A percentile compares a stretch with the other conserved stretches of the same genome.
Evolutionary conservation across 92 coral and sea anemone genomes (phyloP).

Genomic region (Zoanthus sociatus): DNA sequence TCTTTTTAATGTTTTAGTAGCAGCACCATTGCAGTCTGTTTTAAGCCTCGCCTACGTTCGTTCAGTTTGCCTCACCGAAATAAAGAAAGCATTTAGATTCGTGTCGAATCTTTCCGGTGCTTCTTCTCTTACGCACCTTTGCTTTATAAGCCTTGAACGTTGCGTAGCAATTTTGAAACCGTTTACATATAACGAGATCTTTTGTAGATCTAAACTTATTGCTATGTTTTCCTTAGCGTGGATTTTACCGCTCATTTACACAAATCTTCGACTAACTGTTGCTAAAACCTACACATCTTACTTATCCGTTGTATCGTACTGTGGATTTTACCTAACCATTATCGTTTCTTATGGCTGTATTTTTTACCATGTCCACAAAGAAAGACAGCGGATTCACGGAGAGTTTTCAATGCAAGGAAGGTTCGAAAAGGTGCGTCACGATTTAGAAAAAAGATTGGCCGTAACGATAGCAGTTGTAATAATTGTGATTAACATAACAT

Average conservation of each 20-base stretch:
- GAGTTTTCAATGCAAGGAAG: neutral
- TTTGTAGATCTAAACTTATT: neutral
- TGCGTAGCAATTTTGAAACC: slow-evolving; percentile 21
- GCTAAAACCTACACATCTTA: slow-evolving; percentile 16
- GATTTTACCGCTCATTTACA: slow-evolving; percentile 13
- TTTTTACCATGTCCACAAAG: slow-evolving; percentile 18
- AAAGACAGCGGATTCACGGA: neutral
- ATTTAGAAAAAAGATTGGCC: slow-evolving; percentile 16
- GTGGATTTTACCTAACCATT: neutral
- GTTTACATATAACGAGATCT: slow-evolving; percentile 2
- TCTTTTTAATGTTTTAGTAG: slow-evolving; percentile 23
- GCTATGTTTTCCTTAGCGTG: slow-evolving; percentile 11
- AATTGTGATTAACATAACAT: neutral
- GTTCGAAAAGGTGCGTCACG: neutral
- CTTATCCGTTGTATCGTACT: neutral
- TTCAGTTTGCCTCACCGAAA: neutral
- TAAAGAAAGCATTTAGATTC: slow-evolving; percentile 23
- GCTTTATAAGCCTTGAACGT: slow-evolving; percentile 28
- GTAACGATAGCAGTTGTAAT: slow-evolving; percentile 24
- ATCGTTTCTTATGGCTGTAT: neutral
- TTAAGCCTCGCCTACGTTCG: neutral
- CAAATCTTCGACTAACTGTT: slow-evolving; percentile 14
- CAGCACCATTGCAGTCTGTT: neutral
- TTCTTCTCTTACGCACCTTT: slow-evolving; percentile 7
- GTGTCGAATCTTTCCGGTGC: slow-evolving; percentile 32